Percentiles rank a stretch among this genome's conserved stretches.
Conservation (phyloP, 2,888 invertebrate genomes). For the Conchocele bisecta region DNA sequence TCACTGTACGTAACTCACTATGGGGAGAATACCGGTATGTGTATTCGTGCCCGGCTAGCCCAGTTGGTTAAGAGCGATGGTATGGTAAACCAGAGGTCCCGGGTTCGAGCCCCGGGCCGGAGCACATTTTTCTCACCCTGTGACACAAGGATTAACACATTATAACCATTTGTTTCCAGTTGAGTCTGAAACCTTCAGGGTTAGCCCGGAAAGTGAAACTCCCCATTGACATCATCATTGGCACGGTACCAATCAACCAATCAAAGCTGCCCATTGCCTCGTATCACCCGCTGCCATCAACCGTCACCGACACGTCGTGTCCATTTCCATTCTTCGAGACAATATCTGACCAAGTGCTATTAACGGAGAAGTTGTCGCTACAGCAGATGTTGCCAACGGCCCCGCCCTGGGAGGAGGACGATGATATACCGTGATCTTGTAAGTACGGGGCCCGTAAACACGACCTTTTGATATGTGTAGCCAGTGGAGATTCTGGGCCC, state of each 20-base stretch:
- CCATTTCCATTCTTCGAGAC: conserved; percentile 74
- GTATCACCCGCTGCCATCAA: conserved; percentile 75
- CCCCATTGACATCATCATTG: conserved; percentile 77
- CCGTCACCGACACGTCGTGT: conserved; percentile 65
- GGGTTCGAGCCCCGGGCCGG: too few species aligned
- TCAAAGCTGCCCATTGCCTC: conserved; percentile 67
- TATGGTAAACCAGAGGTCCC: too few species aligned
- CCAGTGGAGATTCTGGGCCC: too few species aligned
- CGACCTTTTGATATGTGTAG: neutral
- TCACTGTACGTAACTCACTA: too few species aligned
- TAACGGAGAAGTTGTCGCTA: conserved; percentile 71
- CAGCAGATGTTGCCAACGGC: conserved; percentile 77
- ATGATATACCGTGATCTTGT: conserved; percentile 75
- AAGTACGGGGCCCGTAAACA: neutral
- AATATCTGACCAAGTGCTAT: conserved; percentile 68
- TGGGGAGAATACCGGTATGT: too few species aligned
- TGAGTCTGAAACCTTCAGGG: conserved; percentile 77
- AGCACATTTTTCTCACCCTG: too few species aligned
- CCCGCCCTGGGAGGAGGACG: conserved; percentile 78
- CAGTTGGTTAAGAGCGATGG: too few species aligned
- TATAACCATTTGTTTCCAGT: too few species aligned
- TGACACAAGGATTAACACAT: too few species aligned
- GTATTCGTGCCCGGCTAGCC: too few species aligned
- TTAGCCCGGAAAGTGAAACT: conserved; percentile 76
- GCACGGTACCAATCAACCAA: conserved; percentile 71